These are phyloP conservation scores for Poecilus cupreus DNA, from an alignment of 2,888 invertebrate species.

Conservation along the genomic window DNA sequence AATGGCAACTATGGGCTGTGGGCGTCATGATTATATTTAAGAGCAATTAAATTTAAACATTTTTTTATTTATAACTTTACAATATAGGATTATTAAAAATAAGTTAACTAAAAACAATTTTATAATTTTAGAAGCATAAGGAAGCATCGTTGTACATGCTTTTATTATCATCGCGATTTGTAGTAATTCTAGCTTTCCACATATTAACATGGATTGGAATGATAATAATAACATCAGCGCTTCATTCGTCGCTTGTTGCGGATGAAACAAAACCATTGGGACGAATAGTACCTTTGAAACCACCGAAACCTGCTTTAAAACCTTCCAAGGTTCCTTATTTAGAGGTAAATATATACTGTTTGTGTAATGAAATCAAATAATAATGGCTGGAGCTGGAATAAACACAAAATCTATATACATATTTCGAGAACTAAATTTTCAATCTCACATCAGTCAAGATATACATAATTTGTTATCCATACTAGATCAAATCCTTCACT, in stretches of 20 bases:
- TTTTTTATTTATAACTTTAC: no score
- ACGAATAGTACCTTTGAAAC: slow-evolving; percentile 42
- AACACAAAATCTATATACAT: no score
- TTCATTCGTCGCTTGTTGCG: background rate
- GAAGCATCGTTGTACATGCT: background rate
- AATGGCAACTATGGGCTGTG: no score
- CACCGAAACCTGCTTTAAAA: slow-evolving; percentile 43
- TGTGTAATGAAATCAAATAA: no score
- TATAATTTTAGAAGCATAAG: background rate
- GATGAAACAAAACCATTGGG: slow-evolving; percentile 9
- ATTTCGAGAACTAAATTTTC: no score
- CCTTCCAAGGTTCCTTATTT: slow-evolving; percentile 16
- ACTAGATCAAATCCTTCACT: no score
- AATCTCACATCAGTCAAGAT: no score
- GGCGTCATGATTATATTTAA: background rate
- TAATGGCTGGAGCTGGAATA: no score
- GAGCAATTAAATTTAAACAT: background rate
- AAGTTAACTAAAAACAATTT: no score
- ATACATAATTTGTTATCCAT: no score
- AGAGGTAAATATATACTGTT: no score
- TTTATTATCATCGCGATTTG: slow-evolving; percentile 3
- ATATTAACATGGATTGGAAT: slow-evolving; percentile 18
- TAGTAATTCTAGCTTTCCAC: slow-evolving; percentile 17
- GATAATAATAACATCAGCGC: slow-evolving; percentile 18
- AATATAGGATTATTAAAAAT: no score